A percentile compares a stretch with the other conserved stretches of the same genome.
Evolutionary conservation across 2,797 vertebrate species (phyloP).

Genomic region (Coreius guichenoti): DNA sequence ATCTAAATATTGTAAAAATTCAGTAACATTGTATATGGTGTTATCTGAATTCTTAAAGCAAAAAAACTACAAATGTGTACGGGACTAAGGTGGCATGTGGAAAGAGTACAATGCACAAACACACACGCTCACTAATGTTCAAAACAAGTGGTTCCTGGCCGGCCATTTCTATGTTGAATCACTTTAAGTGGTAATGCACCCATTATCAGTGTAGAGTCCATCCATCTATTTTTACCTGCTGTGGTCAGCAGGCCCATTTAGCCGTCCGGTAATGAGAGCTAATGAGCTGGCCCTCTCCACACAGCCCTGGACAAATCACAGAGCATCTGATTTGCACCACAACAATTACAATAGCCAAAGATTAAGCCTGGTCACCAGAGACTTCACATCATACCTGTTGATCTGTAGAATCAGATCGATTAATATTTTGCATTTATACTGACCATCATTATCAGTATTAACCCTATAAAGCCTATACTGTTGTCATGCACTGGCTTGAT

Average conservation of each 20-base stretch:
- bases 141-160: conserved; percentile 49
- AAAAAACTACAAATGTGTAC: conserved; percentile 8
- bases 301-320: conserved; percentile 72
- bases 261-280: conserved; percentile 77
- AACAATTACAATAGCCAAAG: conserved; percentile 49
- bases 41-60: neutral
- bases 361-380: conserved; percentile 38
- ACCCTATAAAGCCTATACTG: neutral
- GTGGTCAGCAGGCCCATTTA: conserved; percentile 76
- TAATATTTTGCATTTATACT: neutral
- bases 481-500: neutral
- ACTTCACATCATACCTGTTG: conserved; percentile 8
- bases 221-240: conserved; percentile 64
- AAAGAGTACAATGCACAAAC: conserved; percentile 27
- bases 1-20: neutral
- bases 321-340: conserved; percentile 60
- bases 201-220: conserved; percentile 61
- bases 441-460: neutral
- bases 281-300: conserved; percentile 75
- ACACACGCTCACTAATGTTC: conserved; percentile 36
- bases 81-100: conserved; percentile 10
- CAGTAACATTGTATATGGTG: neutral
- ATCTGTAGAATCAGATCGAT: neutral
- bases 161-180: conserved; percentile 60
- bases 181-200: conserved; percentile 61